phyloP scores from a whole-genome alignment of 2,797 vertebrate genomes.

The Pogoniulus pusillus region DNA sequence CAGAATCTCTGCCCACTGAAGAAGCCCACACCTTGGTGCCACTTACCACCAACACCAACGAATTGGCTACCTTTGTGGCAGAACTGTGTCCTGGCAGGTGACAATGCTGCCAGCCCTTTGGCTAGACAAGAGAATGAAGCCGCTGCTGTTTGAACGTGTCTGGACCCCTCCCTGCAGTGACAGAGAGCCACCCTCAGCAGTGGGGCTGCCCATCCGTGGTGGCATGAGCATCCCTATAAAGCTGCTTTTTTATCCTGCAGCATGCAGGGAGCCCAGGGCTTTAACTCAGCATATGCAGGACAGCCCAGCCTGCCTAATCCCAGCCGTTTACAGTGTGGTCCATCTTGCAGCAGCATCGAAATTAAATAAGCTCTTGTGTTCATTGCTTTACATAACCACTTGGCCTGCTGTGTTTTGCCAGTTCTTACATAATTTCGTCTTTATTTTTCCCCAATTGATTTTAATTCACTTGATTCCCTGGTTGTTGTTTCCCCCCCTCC shows the following conservation, averaged over 20 bases:
- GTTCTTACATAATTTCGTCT: constrained; percentile 64
- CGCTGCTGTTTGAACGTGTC: neutral
- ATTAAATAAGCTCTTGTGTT: constrained; percentile 59
- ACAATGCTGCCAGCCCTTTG: rapidly evolving
- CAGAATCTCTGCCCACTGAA: neutral
- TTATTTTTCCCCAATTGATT: neutral
- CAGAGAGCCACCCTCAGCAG: no score
- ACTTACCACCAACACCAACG: neutral
- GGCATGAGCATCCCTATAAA: neutral
- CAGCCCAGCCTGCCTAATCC: constrained; percentile 40
- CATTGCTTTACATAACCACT: constrained; percentile 63
- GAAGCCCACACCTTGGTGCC: neutral
- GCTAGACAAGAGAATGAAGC: neutral
- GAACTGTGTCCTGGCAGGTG: neutral
- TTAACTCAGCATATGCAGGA: neutral
- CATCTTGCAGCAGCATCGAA: constrained; percentile 28
- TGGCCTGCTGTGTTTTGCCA: constrained; percentile 31
- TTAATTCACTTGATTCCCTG: constrained; percentile 49
- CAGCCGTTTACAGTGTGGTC: constrained; percentile 1
- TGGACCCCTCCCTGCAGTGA: neutral
- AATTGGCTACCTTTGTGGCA: neutral
- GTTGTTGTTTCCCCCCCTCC: constrained; percentile 1
- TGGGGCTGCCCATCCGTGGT: neutral
- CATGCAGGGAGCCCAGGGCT: neutral
- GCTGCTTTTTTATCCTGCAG: neutral